phyloP scores from a whole-genome alignment of 2,113 vertebrate species.

The Mystacornis crossleyi region DNA sequence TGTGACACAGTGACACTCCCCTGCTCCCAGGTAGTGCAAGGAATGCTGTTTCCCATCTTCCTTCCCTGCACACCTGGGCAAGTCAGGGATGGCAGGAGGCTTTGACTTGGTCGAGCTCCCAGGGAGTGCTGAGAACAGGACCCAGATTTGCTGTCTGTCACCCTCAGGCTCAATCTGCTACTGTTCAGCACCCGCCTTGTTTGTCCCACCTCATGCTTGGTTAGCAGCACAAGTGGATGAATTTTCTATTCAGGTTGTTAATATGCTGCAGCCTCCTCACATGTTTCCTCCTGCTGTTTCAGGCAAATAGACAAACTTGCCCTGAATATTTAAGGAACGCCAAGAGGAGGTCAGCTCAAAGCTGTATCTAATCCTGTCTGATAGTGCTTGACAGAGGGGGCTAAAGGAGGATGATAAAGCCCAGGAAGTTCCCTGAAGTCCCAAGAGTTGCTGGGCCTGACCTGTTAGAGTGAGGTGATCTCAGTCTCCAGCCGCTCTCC shows the following conservation, averaged over 20 bases:
- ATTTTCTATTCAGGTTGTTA: neutral
- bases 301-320: neutral
- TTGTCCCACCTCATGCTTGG: neutral
- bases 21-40: neutral
- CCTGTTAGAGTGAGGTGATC: neutral
- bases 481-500: neutral
- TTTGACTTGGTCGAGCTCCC: neutral
- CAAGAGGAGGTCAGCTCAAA: neutral
- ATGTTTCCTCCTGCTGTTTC: neutral
- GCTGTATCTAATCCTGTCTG: neutral
- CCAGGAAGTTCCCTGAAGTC: neutral
- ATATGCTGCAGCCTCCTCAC: neutral
- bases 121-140: neutral
- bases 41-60: neutral
- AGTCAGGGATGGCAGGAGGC: neutral
- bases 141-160: neutral
- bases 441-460: neutral
- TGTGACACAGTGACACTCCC: rapidly evolving
- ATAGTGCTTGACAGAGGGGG: neutral
- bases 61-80: neutral
- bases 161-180: neutral
- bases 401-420: neutral
- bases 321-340: neutral
- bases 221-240: neutral
- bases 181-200: neutral